Evolutionary conservation across 2,113 vertebrate species (phyloP).

Genomic region (Athene noctua): DNA sequence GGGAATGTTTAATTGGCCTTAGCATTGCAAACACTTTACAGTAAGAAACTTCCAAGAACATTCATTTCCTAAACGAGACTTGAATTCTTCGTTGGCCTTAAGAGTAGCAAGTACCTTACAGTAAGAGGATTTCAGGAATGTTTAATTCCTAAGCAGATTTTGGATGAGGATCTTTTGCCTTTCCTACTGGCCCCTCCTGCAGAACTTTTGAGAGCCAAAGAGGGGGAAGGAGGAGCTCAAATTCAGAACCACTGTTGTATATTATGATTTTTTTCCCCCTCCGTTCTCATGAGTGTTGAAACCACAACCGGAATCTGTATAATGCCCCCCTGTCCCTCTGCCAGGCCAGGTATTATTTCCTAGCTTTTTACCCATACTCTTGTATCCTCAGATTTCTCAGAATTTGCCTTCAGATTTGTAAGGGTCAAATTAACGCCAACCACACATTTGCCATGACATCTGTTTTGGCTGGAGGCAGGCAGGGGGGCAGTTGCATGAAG

Average conservation of each 20-base stretch:
- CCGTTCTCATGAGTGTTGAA: background rate
- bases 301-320: background rate
- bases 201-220: background rate
- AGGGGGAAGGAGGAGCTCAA: background rate
- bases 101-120: slow-evolving; percentile 36
- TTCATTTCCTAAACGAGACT: background rate
- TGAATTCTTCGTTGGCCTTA: slow-evolving; percentile 13
- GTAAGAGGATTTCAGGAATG: slow-evolving; percentile 50
- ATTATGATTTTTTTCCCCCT: background rate
- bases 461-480: background rate
- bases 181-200: accelerated
- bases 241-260: background rate
- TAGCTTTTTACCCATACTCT: background rate
- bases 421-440: background rate
- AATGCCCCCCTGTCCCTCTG: background rate
- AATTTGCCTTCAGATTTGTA: background rate
- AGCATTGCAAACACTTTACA: background rate
- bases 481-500: background rate
- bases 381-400: background rate
- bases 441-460: background rate
- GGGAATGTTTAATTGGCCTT: slow-evolving; percentile 21
- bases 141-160: slow-evolving; percentile 35
- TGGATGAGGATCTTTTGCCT: background rate
- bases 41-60: background rate
- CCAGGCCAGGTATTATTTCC: background rate